A percentile compares a stretch with the other conserved stretches of the same genome.
phyloP scores from a whole-genome alignment of 2,113 vertebrate genomes.

The Cariama cristata region DNA sequence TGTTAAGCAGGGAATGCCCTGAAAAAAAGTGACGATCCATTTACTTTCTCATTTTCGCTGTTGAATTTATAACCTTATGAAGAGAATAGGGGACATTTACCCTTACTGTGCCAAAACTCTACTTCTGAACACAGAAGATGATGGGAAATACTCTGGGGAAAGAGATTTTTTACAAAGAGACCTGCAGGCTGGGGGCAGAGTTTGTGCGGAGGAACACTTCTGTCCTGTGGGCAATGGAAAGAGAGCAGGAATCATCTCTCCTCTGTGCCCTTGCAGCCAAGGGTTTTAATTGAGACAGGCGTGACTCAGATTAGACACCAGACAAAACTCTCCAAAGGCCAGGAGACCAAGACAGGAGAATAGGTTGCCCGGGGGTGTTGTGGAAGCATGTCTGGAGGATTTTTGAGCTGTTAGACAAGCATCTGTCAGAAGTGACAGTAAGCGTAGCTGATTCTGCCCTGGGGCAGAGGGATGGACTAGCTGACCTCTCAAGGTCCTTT shows the following conservation, averaged over 20 bases:
- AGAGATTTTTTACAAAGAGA: not conserved
- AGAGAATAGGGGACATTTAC: not conserved
- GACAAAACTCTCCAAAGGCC: conserved; percentile 19
- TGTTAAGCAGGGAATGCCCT: not conserved
- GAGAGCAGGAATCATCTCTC: not conserved
- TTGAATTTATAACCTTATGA: not conserved
- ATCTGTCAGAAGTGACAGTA: not conserved
- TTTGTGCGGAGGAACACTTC: not conserved
- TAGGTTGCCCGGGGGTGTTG: not conserved
- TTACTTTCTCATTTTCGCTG: not conserved
- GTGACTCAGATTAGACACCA: conserved; percentile 39
- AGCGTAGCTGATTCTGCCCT: not conserved
- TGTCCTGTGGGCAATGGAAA: fast-evolving
- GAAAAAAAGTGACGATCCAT: not conserved
- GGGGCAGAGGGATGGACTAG: not conserved
- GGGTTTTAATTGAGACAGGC: not conserved
- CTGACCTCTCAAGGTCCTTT: conserved; percentile 38
- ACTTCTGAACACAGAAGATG: not conserved
- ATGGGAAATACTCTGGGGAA: not conserved
- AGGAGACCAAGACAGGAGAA: not conserved
- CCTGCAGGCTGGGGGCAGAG: not conserved
- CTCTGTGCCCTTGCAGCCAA: not conserved
- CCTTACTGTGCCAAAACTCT: not conserved
- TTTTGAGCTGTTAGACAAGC: conserved; percentile 24
- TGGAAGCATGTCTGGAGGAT: conserved; percentile 24